Evolutionary conservation across 1,140 invertebrate species (phyloP), one percentile per base, ranked within the genome.

Genomic region (Dreissena rostriformis): DNA sequence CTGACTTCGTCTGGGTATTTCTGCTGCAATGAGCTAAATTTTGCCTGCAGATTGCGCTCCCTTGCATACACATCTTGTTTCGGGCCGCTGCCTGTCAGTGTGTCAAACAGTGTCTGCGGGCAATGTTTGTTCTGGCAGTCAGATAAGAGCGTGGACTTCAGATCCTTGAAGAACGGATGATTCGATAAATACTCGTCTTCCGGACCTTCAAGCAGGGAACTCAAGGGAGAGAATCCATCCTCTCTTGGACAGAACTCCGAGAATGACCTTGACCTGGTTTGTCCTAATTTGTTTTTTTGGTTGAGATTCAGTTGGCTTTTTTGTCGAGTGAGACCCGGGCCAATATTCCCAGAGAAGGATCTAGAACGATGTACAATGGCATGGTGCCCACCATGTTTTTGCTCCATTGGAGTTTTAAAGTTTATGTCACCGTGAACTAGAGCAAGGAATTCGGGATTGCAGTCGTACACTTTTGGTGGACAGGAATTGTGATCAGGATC

Each of bases 101-200:
- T 84, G 19, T 84, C 82, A 28, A 84, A 76, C 19, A 84, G 65
- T 26, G 82, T 84, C 72, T 70, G 67, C 19, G 82, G 82, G 53
- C 73, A 77, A 10, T 52, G 65, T 11, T 28, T 77, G 17, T 67
- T 72, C 17, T 78, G 51, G 52, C 82, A 84, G 17, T 84, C 73
- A 7, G 52, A 51, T 14, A 84, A 22, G 14, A 84, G 66, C 26
- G 73, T 53, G 26, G 82, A 70, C 68, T 84, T 57, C 17, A 84
- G 28, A 19, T 84, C 82, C 12, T 19, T 70, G 74, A 76, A 83
- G 66, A 76, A 76, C 19, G 81, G 81, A 29, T 83, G 66, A 14
- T 61, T 77, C 0, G 53, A 19, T 15, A 83, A 1, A n/a, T 26
- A 29, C 8, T 22, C 19, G 53, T 67, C 26, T 72, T 72, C 66